Base-by-base conservation (phyloP, 92 coral and sea anemone species). In the Scolanthus callimorphus region DNA sequence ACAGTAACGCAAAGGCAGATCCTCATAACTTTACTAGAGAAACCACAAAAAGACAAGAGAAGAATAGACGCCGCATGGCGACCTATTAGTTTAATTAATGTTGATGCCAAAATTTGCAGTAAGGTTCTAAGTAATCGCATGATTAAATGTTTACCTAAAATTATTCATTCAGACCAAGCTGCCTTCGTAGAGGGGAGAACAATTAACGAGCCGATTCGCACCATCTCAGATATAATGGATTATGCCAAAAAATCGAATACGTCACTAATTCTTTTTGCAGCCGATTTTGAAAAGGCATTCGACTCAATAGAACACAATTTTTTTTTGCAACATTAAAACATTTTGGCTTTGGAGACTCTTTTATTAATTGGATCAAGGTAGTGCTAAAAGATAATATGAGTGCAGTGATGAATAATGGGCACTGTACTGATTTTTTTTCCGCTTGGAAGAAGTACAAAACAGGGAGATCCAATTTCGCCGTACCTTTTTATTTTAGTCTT, bases 21-120 rank as follows among this genome's bases (percentile, higher is more conserved):
- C 1, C 39, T 47, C 11, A 27, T 62, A 17, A 62, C 56, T 2
- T 28, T 62, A 29, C 27, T 62, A 27, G 69, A 62, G 27, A 62
- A 62, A 29, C 57, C 69, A 1, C 25, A 48, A 4, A 62, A 49
- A 46, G 58, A 62, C 19, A 28, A 27, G 1, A 0, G 69, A 25
- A 21, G 46, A 43, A 23, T 62, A 45, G 69, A 62, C 11, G 28
- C n/a, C n/a, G n/a, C 50, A 9, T 62, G 63, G 72, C 72, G 74
- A 23, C 72, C 72, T 17, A 65, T 38, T 19, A 66, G 73, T 25
- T 26, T 66, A 1, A 66, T 66, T 17, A 66, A 66, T 23, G 73
- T 66, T 1, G 73, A 66, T 31, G 52, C 49, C 3, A 66, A 66
- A 52, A 56, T 66, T 8, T 66, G 73, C 29, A 66, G 73, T 24